A percentile compares a stretch with the other conserved stretches of the same genome.
Evolutionary conservation across 2,888 invertebrate genomes (phyloP).

Genomic region (Drosophila pegasa): DNA sequence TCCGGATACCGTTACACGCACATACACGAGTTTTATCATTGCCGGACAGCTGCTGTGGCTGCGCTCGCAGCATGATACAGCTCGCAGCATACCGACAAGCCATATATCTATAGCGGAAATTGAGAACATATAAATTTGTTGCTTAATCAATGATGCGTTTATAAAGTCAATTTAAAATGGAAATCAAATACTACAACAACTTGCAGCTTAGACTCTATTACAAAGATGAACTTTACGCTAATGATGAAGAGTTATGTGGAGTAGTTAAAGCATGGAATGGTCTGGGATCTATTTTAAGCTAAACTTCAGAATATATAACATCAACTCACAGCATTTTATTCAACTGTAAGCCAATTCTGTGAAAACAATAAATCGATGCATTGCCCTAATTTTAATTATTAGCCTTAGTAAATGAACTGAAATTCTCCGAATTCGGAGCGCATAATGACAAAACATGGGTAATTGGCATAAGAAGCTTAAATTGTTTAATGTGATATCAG

Average conservation of each 20-base stretch:
- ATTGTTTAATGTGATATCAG: background rate
- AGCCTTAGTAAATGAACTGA: no score
- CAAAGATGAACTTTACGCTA: background rate
- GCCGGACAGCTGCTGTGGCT: background rate
- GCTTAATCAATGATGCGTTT: conserved; percentile 23
- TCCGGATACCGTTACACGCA: background rate
- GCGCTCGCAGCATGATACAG: background rate
- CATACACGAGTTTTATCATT: background rate
- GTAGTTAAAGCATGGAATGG: background rate
- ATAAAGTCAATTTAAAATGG: conserved; percentile 22
- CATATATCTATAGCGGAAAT: conserved; percentile 13
- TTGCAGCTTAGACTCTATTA: background rate
- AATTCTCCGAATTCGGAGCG: background rate
- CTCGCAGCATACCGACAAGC: background rate
- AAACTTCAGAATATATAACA: no score
- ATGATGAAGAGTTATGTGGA: background rate
- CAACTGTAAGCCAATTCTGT: no score
- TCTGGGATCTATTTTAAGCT: no score
- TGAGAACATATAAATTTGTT: conserved; percentile 40
- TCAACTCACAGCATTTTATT: no score
- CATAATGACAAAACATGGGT: background rate
- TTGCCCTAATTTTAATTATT: no score
- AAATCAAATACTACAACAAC: background rate
- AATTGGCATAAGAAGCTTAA: conserved; percentile 3
- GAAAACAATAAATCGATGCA: no score